These are phyloP conservation scores for Gymnocypris eckloni DNA, from an alignment of 2,797 vertebrate species.

Conservation along the genomic window DNA sequence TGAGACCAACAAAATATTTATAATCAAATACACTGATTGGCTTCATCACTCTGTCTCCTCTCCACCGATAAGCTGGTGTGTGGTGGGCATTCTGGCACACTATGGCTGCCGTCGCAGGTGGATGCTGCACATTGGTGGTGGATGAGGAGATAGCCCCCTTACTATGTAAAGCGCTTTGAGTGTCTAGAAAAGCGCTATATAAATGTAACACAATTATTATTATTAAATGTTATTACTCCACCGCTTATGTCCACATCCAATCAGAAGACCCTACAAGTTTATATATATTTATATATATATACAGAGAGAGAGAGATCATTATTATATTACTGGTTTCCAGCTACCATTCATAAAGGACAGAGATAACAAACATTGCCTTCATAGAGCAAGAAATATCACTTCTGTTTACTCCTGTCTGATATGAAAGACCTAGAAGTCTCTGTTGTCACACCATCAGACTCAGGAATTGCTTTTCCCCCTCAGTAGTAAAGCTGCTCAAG, in stretches of 20 bases:
- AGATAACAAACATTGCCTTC: not conserved
- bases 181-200: no score
- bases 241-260: no score
- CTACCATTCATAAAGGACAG: not conserved
- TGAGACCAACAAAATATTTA: constrained; percentile 68
- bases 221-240: constrained; percentile 65
- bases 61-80: no score
- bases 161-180: no score
- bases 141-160: no score
- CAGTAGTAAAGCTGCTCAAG: constrained; percentile 65
- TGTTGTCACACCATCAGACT: not conserved
- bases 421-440: not conserved
- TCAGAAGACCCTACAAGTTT: not conserved
- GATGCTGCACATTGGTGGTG: no score
- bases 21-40: no score
- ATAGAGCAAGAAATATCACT: not conserved
- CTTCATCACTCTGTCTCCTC: no score
- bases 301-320: no score
- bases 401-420: not conserved
- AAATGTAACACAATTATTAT: constrained; percentile 2
- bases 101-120: no score
- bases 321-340: not conserved
- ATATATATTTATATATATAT: no score
- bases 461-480: not conserved
- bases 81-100: no score